phyloP scores from a whole-genome alignment of 64 coral and sea anemone species.

The Montipora foliosa region DNA sequence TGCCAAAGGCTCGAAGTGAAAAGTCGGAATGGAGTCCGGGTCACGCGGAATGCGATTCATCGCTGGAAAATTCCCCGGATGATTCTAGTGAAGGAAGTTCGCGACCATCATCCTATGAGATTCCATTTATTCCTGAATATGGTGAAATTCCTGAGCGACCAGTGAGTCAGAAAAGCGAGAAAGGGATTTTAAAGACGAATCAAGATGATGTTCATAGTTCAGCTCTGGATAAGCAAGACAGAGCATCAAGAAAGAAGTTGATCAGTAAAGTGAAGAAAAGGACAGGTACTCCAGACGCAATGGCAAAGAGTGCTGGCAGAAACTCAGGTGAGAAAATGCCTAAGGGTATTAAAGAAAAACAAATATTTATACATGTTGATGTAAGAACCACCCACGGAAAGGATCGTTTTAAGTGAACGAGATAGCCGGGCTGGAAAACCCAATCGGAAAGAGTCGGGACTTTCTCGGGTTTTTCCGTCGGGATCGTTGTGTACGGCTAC shows the following conservation, averaged over 20 bases:
- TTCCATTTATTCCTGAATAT: constrained; percentile 72
- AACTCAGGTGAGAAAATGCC: background rate
- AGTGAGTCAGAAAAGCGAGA: constrained; percentile 84
- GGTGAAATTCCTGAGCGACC: constrained; percentile 85
- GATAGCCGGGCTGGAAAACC: too few relatives aligned
- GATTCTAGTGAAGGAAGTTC: background rate
- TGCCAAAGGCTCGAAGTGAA: constrained; percentile 43
- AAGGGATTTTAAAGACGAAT: background rate
- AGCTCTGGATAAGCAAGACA: constrained; percentile 14
- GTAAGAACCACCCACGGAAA: too few relatives aligned
- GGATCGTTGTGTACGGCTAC: too few relatives aligned
- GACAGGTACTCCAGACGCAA: background rate
- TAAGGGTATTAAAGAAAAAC: background rate
- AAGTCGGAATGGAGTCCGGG: background rate
- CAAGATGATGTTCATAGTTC: background rate
- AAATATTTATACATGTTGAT: too few relatives aligned
- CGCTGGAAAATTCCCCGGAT: background rate
- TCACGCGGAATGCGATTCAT: constrained; percentile 6
- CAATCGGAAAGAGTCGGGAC: too few relatives aligned
- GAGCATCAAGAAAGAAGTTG: background rate
- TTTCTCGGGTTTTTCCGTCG: too few relatives aligned
- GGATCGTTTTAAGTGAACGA: too few relatives aligned
- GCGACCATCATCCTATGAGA: constrained; percentile 48
- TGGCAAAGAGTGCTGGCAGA: background rate
- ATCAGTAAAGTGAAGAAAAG: constrained; percentile 23